Conservation (phyloP, 2,888 invertebrate genomes). For the Metellina segmentata region DNA sequence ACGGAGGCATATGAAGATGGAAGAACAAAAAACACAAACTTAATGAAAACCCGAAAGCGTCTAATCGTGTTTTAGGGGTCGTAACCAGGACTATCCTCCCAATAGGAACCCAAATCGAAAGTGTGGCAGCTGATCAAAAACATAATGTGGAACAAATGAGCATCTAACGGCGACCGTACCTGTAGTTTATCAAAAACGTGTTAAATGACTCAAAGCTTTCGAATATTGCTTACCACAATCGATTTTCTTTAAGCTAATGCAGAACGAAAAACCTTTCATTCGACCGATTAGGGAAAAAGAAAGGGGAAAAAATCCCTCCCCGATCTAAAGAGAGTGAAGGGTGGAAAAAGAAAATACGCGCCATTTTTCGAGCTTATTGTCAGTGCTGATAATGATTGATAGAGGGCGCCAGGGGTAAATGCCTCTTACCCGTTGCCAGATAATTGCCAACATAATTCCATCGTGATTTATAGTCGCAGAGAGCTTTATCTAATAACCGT, state of each 20-base stretch:
- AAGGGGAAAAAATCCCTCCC: constrained; percentile 27
- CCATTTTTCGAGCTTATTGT: constrained; percentile 77
- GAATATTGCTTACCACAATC: constrained; percentile 51
- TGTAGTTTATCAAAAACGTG: constrained; percentile 41
- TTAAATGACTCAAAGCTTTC: constrained; percentile 27
- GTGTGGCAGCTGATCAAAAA: background rate
- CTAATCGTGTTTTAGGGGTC: background rate
- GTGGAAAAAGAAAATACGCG: constrained; percentile 41
- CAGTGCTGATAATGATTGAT: constrained; percentile 77
- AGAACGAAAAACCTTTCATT: constrained; percentile 69
- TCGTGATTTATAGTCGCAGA: constrained; percentile 76
- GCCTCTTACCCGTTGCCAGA: constrained; percentile 77
- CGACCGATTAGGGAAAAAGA: constrained; percentile 59
- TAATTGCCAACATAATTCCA: constrained; percentile 77
- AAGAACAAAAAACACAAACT: background rate
- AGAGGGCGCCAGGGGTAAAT: constrained; percentile 77
- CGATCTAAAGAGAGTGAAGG: constrained; percentile 32
- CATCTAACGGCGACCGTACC: background rate
- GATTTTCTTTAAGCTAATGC: constrained; percentile 63
- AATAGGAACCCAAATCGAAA: background rate
- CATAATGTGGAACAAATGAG: background rate
- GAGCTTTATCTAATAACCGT: constrained; percentile 77
- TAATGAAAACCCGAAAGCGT: background rate
- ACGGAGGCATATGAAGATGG: background rate
- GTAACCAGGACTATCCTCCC: background rate